Conservation (phyloP, 2,113 vertebrate genomes). For the Gallinago paraguaiae region DNA sequence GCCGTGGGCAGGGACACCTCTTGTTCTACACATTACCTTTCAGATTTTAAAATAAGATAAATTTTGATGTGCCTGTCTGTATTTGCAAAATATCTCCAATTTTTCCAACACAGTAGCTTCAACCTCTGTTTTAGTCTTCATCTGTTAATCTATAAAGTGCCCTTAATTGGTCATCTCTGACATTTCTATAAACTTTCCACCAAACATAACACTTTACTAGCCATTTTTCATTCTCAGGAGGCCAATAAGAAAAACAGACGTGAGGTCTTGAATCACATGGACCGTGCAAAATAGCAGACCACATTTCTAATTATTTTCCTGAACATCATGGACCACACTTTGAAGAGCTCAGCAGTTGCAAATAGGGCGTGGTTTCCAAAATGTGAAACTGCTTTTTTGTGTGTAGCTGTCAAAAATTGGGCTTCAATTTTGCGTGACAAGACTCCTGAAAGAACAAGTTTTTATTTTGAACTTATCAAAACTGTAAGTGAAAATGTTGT, state of each 20-base stretch:
- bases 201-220: background rate
- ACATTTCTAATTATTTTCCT: background rate
- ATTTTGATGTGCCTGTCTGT: background rate
- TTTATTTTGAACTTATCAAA: background rate
- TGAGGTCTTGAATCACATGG: background rate
- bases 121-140: conserved; percentile 22
- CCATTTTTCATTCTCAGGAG: conserved; percentile 32
- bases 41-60: conserved; percentile 39
- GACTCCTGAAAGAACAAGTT: background rate
- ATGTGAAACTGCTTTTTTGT: background rate
- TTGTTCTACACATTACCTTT: background rate
- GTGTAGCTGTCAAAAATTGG: rapidly evolving
- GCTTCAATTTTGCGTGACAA: background rate
- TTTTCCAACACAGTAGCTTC: background rate
- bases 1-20: background rate
- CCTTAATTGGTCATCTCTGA: conserved; percentile 37
- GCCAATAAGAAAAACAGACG: conserved; percentile 27
- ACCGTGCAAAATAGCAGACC: background rate
- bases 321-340: background rate
- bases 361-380: background rate
- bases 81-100: background rate
- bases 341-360: background rate
- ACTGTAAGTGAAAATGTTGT: rapidly evolving
- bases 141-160: conserved; percentile 30
- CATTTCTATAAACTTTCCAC: conserved; percentile 29